These are phyloP conservation scores for Nyctibius grandis DNA, from an alignment of 2,797 vertebrate species.

Conservation along the genomic window DNA sequence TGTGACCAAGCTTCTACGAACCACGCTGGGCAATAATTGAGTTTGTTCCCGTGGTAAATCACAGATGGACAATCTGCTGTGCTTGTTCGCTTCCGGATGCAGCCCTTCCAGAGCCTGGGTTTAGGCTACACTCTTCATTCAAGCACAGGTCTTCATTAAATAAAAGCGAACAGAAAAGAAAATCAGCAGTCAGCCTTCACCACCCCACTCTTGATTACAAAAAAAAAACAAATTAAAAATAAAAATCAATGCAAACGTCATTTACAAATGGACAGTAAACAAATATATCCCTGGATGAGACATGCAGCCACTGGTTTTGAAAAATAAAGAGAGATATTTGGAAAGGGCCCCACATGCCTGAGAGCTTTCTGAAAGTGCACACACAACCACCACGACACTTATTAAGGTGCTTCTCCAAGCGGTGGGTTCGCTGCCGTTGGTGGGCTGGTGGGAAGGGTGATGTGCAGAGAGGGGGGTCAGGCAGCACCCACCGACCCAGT, in stretches of 20 bases:
- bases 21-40: background rate
- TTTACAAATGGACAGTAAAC: background rate
- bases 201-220: slow-evolving; percentile 74
- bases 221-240: background rate
- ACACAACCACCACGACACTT: accelerated
- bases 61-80: slow-evolving; percentile 40
- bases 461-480: background rate
- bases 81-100: slow-evolving; percentile 89
- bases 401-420: background rate
- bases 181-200: slow-evolving; percentile 83
- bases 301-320: background rate
- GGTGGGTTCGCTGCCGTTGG: accelerated
- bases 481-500: background rate
- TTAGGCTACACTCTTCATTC: slow-evolving; percentile 97
- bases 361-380: background rate
- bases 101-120: slow-evolving; percentile 83
- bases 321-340: background rate
- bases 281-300: background rate
- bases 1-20: background rate
- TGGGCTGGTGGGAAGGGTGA: background rate
- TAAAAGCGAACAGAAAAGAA: slow-evolving; percentile 58
- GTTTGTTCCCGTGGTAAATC: slow-evolving; percentile 42
- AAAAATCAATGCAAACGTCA: background rate
- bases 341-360: background rate
- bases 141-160: slow-evolving; percentile 76